A percentile compares a stretch with the other conserved stretches of the same genome.
Evolutionary conservation across 53 echinoderm and acorn worm genomes (phyloP).

Genomic region (Hippasteria phrygiana): DNA sequence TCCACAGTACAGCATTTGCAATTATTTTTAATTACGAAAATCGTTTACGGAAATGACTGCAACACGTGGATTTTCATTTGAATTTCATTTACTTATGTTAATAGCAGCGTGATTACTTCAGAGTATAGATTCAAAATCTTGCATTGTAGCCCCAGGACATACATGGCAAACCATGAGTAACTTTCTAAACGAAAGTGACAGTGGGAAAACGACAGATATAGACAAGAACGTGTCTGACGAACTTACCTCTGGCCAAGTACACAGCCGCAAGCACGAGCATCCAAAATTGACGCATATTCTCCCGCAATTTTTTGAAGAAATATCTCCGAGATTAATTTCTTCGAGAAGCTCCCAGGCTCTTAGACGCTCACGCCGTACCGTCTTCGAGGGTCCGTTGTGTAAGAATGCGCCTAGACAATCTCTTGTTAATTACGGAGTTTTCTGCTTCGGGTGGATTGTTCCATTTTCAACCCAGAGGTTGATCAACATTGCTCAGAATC

Average conservation of each 20-base stretch:
- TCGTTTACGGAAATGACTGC: no score
- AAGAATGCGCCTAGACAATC: constrained; percentile 3
- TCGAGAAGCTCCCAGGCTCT: not conserved
- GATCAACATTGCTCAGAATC: not conserved
- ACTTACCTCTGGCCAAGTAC: not conserved
- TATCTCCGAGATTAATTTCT: not conserved
- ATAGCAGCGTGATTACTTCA: no score
- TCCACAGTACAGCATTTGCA: no score
- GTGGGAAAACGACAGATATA: no score
- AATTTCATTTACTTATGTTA: no score
- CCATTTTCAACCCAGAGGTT: constrained; percentile 6
- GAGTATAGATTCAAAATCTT: no score
- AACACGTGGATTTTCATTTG: no score
- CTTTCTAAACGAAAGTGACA: no score
- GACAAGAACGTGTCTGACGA: not conserved
- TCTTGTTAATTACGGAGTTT: not conserved
- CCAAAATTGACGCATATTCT: not conserved
- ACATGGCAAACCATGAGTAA: no score
- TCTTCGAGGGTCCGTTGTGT: not conserved
- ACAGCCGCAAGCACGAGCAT: not conserved
- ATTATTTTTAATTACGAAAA: no score
- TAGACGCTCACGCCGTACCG: not conserved
- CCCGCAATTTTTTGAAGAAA: not conserved
- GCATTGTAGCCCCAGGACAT: no score
- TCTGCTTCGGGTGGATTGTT: constrained; percentile 20